A percentile compares a stretch with the other conserved stretches of the same genome.
Evolutionary conservation across 2,888 invertebrate genomes (phyloP).

Genomic region (Galerucella calmariensis): DNA sequence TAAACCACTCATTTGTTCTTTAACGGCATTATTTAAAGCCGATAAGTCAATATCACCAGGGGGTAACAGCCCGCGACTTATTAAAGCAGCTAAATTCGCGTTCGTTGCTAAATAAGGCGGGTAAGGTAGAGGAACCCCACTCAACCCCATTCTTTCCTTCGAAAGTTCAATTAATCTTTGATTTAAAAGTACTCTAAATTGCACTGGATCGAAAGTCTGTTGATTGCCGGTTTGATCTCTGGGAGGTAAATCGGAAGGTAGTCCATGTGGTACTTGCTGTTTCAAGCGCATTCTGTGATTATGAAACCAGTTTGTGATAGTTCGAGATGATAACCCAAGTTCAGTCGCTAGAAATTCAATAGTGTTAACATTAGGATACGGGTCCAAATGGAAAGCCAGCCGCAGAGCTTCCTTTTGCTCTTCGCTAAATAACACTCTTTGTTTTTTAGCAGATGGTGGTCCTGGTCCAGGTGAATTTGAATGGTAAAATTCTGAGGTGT

Average conservation of each 20-base stretch:
- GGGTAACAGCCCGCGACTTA: constrained; percentile 75
- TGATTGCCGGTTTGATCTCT: constrained; percentile 76
- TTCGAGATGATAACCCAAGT: constrained; percentile 90
- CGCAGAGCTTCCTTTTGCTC: constrained; percentile 97
- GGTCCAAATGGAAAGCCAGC: constrained; percentile 94
- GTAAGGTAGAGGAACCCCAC: constrained; percentile 80
- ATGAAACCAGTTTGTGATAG: constrained; percentile 99
- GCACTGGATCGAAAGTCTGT: constrained; percentile 88
- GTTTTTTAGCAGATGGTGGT: constrained; percentile 90
- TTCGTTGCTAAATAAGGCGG: constrained; percentile 83
- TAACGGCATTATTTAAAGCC: constrained; percentile 68
- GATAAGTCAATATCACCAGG: constrained; percentile 70
- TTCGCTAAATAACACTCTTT: constrained; percentile 96
- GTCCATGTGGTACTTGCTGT: constrained; percentile 70
- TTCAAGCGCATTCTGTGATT: constrained; percentile 93
- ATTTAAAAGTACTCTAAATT: constrained; percentile 88
- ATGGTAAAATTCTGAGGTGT: constrained; percentile 89
- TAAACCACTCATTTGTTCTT: constrained; percentile 83
- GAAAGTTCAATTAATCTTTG: constrained; percentile 89
- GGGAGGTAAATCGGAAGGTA: constrained; percentile 77
- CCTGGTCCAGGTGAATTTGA: constrained; percentile 87
- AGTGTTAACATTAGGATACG: constrained; percentile 96
- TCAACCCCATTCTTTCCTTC: constrained; percentile 84
- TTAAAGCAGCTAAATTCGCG: constrained; percentile 79
- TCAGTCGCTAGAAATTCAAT: constrained; percentile 95